Evolutionary conservation across 2,888 invertebrate genomes (phyloP).

Genomic region (Syrphus vitripennis): DNA sequence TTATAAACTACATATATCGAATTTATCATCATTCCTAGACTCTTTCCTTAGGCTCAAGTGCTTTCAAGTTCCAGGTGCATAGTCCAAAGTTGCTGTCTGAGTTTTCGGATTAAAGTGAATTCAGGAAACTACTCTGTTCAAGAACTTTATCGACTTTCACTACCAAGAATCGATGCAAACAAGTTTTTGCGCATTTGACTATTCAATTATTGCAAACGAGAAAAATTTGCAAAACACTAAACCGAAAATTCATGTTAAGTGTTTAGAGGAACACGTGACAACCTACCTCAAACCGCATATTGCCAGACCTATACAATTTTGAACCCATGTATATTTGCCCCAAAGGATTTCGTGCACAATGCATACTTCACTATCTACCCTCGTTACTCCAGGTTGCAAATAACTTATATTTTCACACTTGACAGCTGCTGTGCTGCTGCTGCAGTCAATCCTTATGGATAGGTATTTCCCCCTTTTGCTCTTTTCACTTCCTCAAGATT

Average conservation of each 20-base stretch:
- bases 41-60: too few species aligned
- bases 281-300: neutral
- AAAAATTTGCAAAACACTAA: neutral
- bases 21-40: too few species aligned
- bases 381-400: slow-evolving; percentile 10
- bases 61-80: too few species aligned
- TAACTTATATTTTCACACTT: slow-evolving; percentile 61
- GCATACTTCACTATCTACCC: neutral
- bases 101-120: too few species aligned
- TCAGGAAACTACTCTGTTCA: too few species aligned
- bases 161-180: too few species aligned
- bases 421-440: slow-evolving; percentile 48
- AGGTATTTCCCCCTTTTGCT: neutral
- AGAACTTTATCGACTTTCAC: too few species aligned
- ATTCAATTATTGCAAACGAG: neutral
- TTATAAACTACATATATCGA: too few species aligned
- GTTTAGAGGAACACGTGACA: neutral
- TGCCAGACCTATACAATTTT: neutral
- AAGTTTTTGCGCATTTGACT: too few species aligned
- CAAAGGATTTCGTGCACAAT: neutral
- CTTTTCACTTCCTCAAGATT: neutral
- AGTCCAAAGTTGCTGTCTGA: too few species aligned
- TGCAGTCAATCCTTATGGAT: neutral
- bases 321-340: neutral
- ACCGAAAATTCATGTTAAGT: too few species aligned